Evolutionary conservation across 2,113 vertebrate genomes (phyloP).

Genomic region (Drymodes brunneopygia): DNA sequence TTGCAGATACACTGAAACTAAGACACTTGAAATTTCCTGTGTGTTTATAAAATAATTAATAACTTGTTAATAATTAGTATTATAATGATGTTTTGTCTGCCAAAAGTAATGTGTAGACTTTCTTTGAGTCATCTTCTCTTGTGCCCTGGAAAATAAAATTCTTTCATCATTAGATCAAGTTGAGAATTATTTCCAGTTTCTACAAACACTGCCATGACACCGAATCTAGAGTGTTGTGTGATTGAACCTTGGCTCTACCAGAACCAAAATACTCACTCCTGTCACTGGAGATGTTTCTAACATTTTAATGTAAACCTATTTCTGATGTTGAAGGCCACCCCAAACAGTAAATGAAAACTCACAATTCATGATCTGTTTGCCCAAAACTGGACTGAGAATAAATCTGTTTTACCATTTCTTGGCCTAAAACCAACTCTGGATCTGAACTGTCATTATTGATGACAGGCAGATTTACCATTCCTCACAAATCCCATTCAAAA

Average conservation of each 20-base stretch:
- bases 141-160: neutral
- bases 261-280: neutral
- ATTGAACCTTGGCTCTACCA: neutral
- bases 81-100: neutral
- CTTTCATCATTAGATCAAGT: neutral
- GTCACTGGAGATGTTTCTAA: neutral
- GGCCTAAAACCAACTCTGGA: neutral
- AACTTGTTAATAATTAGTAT: neutral
- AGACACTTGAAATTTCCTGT: neutral
- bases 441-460: neutral
- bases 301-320: neutral
- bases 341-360: neutral
- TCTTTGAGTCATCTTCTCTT: neutral
- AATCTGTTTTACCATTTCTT: neutral
- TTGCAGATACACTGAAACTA: neutral
- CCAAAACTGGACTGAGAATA: neutral
- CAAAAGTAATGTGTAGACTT: neutral
- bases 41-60: neutral
- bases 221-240: neutral
- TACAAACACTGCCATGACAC: neutral
- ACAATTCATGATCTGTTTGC: neutral
- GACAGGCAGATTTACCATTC: neutral
- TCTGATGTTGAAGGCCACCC: neutral
- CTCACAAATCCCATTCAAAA: neutral
- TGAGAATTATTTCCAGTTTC: neutral